Evolutionary conservation across 2,113 vertebrate genomes (phyloP).

Genomic region (Orycteropus afer): DNA sequence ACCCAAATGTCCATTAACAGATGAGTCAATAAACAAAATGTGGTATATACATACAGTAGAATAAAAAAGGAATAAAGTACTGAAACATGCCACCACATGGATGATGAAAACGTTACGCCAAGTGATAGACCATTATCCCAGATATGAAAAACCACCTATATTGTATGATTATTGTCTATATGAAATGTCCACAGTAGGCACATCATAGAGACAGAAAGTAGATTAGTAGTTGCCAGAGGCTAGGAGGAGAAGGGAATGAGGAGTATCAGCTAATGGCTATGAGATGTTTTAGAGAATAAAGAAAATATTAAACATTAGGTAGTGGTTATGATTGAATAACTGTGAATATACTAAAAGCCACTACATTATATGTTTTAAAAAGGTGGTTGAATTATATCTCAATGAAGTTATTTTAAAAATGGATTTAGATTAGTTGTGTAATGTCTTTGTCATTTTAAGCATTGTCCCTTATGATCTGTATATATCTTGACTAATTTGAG

Average conservation of each 20-base stretch:
- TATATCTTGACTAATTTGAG: not conserved
- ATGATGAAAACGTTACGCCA: not conserved
- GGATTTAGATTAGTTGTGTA: not conserved
- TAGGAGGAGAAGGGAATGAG: not conserved
- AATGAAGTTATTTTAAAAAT: not conserved
- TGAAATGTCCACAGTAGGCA: not conserved
- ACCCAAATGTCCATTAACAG: not conserved
- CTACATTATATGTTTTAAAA: not conserved
- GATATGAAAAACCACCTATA: too few relatives aligned
- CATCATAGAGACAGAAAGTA: not conserved
- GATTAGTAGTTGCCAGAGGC: not conserved
- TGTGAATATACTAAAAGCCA: not conserved
- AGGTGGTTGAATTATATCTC: not conserved
- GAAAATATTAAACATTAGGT: too few relatives aligned
- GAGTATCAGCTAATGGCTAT: fast-evolving
- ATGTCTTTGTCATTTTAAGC: not conserved
- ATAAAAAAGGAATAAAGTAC: not conserved
- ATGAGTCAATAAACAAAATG: not conserved
- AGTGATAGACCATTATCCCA: not conserved
- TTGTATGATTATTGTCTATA: not conserved
- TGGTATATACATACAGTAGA: not conserved
- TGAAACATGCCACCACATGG: not conserved
- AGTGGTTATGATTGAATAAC: not conserved
- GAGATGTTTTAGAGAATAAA: not conserved
- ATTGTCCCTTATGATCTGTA: not conserved